Base-by-base conservation (phyloP, 2,797 vertebrate species). In the Halcyon leucocephala region DNA sequence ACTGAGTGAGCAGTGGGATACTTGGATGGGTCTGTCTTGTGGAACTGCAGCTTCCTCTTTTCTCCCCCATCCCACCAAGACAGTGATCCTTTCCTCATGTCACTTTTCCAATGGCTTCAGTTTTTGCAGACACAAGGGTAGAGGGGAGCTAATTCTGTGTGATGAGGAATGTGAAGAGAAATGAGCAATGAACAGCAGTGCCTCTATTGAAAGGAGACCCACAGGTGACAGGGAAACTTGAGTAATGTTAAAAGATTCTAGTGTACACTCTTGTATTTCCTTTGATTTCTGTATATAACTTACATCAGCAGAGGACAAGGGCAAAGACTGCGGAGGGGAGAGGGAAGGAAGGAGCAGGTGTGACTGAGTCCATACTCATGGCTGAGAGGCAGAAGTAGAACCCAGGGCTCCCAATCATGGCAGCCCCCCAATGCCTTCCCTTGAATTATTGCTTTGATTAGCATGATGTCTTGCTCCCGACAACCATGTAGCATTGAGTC, bases 361-460 rank as follows among this genome's bases (percentile, higher is more conserved):
- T 60, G 54, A 61, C 73, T 42, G 37, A 82, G 74, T 51, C 82
- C 55, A 10, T 86, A 64, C 66, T 62, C 44, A 73, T n/a, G 29
- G 28, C 80, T 64, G 55, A 94, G 61, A 94, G 49, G 78, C 74
- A 93, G 61, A 80, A 93, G 20, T 49, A 91, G 77, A 90, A 95
- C 33, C 31, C 71, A 78, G 54, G 24, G 44, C 60, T 90, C 90
- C 46, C 1, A 1, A 20, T 84, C 41, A 29, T 74, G 80, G 92
- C 83, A 89, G 74, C 61, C 52, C 60, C 91, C 83, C 1, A 0
- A 71, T 39, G 88, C 64, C 65, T 89, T 82, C 51, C 57, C 71
- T 81, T 94, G 93, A 96, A 73, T 90, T 94, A 95, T 51, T 90
- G 91, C 78, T 71, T 95, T 92, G 91, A 96, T 92, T 95, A 96